Base-by-base conservation (phyloP, 1,140 invertebrate genomes). In the Watersipora subatra region DNA sequence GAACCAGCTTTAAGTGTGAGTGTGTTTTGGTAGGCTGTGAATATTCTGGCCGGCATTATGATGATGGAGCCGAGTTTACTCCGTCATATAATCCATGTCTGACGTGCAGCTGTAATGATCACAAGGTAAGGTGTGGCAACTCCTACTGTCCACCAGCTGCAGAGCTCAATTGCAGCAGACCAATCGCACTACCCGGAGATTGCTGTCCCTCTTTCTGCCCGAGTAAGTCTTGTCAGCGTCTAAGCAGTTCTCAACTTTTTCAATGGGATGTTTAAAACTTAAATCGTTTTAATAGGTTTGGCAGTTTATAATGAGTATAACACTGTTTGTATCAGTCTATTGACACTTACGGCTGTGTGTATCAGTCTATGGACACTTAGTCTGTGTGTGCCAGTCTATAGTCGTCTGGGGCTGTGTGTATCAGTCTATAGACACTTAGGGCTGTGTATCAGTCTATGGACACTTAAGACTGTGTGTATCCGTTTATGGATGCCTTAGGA, bases 1-100 rank as follows among this genome's bases (percentile, higher is more conserved):
- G n/a, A n/a, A n/a, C n/a, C n/a, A n/a, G n/a, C n/a, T n/a, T n/a
- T n/a, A n/a, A n/a, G n/a, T n/a, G n/a, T n/a, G n/a, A n/a, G n/a
- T n/a, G n/a, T n/a, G n/a, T n/a, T n/a, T n/a, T n/a, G n/a, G n/a
- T 68, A 75, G 73, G 67, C 19, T 76, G 75, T 69, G 67, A 70
- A 1, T 76, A 76, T 66, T 71, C 72, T 22, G 70, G 70, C 22
- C 65, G 57, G 27, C 68, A 20, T 12, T 75, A 72, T 59, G 57
- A 61, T 22, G 69, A 75, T 64, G 63, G 57, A 2, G 64, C 66
- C 7, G 29, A 56, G 26, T 76, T 76, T 66, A 64, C 64, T n/a
- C 73, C 75, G 1, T 62, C 62, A 22, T 75, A 72, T 61, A 72
- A 75, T 59, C 71, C 70, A 12, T 76, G 75, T 70, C 64, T 75